Conservation (phyloP, 2,797 vertebrate species). For the Silurus lanzhouensis region DNA sequence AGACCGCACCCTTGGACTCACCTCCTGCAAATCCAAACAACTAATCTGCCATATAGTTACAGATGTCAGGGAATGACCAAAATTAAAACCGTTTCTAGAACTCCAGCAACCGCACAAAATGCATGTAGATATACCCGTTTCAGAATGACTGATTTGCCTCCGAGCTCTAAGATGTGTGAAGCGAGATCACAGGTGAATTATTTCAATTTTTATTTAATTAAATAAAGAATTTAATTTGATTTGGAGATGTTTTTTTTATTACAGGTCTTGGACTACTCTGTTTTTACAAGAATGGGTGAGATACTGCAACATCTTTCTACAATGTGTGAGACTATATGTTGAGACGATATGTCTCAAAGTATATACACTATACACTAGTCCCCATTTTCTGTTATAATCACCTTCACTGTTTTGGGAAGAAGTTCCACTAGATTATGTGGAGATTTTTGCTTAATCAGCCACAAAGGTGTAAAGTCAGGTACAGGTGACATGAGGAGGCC, state of each 20-base stretch:
- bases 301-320: neutral
- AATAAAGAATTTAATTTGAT: neutral
- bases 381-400: no score
- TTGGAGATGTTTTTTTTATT: neutral
- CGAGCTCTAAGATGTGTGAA: conserved; percentile 11
- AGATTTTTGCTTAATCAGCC: no score
- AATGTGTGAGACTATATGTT: neutral
- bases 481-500: no score
- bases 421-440: no score
- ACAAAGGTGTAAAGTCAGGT: no score
- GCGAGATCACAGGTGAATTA: neutral
- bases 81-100: conserved; percentile 45
- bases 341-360: neutral
- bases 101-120: conserved; percentile 42
- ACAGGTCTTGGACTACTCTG: neutral
- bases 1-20: conserved; percentile 33
- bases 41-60: conserved; percentile 50
- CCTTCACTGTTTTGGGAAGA: no score
- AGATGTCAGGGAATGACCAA: conserved; percentile 40
- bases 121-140: conserved; percentile 42
- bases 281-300: neutral
- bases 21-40: conserved; percentile 36
- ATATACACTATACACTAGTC: neutral
- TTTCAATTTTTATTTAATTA: neutral
- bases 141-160: conserved; percentile 39